Evolutionary conservation across 2,797 vertebrate genomes (phyloP), one percentile per base, ranked within the genome.

Genomic region (Borostomias antarcticus): DNA sequence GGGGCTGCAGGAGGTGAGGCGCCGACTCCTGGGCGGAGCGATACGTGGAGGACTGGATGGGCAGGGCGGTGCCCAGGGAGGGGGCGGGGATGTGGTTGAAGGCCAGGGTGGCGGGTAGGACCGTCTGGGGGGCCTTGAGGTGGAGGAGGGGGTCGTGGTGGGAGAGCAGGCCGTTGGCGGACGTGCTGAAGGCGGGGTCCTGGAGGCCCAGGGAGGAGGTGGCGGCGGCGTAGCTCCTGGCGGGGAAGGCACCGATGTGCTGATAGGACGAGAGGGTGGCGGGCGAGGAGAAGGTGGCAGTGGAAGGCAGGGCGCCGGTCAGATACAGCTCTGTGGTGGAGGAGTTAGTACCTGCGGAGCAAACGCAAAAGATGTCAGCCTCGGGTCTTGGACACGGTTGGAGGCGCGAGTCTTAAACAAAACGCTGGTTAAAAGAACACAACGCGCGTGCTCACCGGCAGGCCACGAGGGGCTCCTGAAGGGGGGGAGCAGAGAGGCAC

Each of bases 1-100:
- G 98, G 79, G 98, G 96, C 76, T 99, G 97, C 58, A 99, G 84
- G 47, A 98, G 97, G 77, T 99, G 98, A 43, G 98, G 97, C 13
- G 98, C 98, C n/a, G 98, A 99, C 77, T 99, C 98, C 90, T 99
- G 98, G 80, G 98, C 98, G 65, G 98, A 99, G 63, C 98, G 97
- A 68, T 99, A 99, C 0, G 98, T 99, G 70, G 98, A 99, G 62
- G 98, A 99, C 85, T 98, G 96, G 58, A 96, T 94, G 62, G 98
- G 98, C 30, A 98, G 80, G 64, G 93, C 85, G 37, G 92, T 92
- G 80, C 94, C 95, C 80, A 98, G 78, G 52, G 93, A 82, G 33
- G 95, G 89, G 72, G 90, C 83, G 78, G 95, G 90, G 56, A 99
- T 90, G 76, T 95, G 96, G 74, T 95, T 96, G 77, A 99, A 98